phyloP scores from a whole-genome alignment of 2,888 invertebrate genomes.

The Hartigia nigra region DNA sequence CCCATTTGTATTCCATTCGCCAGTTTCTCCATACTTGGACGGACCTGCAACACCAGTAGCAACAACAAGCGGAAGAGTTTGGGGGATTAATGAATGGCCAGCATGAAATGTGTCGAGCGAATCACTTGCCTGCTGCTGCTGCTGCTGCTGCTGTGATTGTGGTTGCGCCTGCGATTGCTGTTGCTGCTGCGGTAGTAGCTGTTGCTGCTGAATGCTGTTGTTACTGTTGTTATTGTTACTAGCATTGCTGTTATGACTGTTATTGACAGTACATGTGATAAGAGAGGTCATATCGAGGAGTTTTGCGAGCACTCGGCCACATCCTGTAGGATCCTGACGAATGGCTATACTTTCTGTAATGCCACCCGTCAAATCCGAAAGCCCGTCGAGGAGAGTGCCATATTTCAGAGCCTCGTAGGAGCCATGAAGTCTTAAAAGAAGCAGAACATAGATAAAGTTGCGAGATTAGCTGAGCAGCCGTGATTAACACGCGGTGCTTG shows the following conservation, averaged over 20 bases:
- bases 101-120: not conserved
- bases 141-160: conserved; percentile 43
- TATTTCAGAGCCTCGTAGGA: conserved; percentile 94
- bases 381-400: conserved; percentile 87
- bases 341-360: conserved; percentile 86
- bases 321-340: conserved; percentile 76
- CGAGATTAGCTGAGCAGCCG: not conserved
- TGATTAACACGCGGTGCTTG: not conserved
- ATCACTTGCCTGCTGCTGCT: conserved; percentile 47
- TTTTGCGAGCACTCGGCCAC: conserved; percentile 75
- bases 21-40: conserved; percentile 73
- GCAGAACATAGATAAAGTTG: conserved; percentile 7
- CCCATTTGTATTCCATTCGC: conserved; percentile 80
- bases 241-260: conserved; percentile 49
- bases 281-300: conserved; percentile 86
- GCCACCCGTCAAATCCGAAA: conserved; percentile 90
- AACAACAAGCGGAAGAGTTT: conserved; percentile 2
- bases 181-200: not conserved
- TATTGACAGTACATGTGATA: conserved; percentile 81
- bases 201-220: not conserved
- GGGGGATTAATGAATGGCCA: not conserved
- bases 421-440: conserved; percentile 80
- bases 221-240: not conserved
- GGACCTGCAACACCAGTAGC: conserved; percentile 63
- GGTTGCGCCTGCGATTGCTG: not conserved